A percentile compares a stretch with the other conserved stretches of the same genome.
Conservation (phyloP, 2,113 vertebrate genomes). For the Zapus hudsonius region DNA sequence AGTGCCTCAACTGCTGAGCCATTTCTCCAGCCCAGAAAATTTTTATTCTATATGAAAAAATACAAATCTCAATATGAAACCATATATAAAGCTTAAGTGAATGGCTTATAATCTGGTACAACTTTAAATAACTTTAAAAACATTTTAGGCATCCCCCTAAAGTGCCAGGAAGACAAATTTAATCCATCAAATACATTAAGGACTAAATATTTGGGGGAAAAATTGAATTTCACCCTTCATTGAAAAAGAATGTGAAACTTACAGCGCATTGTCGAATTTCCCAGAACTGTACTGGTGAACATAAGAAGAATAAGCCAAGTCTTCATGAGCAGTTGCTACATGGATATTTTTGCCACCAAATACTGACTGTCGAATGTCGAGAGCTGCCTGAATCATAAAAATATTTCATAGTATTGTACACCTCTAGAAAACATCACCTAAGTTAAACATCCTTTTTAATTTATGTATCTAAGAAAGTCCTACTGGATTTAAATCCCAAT, state of each 20-base stretch:
- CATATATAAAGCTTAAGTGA: constrained; percentile 37
- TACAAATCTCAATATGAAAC: constrained; percentile 37
- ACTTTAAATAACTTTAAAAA: constrained; percentile 42
- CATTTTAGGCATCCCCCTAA: constrained; percentile 25
- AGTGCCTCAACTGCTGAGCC: too few relatives aligned
- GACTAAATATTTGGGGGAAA: not conserved
- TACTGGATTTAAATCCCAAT: constrained; percentile 13
- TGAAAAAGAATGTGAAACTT: constrained; percentile 83
- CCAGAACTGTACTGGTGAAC: constrained; percentile 99
- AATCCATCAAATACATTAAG: not conserved
- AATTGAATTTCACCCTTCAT: not conserved
- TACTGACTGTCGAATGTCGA: constrained; percentile 98
- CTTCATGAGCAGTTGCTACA: constrained; percentile 98
- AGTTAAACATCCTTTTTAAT: constrained; percentile 5
- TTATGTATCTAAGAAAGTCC: constrained; percentile 26
- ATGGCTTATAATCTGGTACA: constrained; percentile 42
- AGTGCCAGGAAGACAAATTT: constrained; percentile 17
- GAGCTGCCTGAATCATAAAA: constrained; percentile 89
- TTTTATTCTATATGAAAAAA: constrained; percentile 5
- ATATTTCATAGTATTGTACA: not conserved
- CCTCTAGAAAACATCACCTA: constrained; percentile 12
- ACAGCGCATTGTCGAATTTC: constrained; percentile 99
- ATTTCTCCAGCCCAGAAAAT: too few relatives aligned
- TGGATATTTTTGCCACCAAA: constrained; percentile 99
- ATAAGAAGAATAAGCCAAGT: constrained; percentile 98